phyloP scores from a whole-genome alignment of 2,113 vertebrate genomes.

The Dromiciops gliroides region DNA sequence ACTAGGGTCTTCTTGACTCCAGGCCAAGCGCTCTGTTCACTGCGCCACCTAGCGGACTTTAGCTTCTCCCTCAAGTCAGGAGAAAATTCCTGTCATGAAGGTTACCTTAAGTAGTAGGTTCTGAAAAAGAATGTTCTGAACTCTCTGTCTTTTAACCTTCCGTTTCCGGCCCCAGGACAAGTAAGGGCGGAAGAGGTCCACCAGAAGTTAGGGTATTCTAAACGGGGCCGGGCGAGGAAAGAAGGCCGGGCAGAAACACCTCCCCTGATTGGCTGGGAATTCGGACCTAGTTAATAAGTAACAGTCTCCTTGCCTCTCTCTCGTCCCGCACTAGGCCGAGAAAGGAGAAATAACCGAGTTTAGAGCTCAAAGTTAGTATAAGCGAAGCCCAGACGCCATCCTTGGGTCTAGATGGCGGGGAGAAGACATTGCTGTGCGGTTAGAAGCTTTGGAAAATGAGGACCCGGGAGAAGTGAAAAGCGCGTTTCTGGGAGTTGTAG shows the following conservation, averaged over 20 bases:
- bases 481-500: background rate
- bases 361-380: background rate
- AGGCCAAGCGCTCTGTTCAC: background rate
- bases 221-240: background rate
- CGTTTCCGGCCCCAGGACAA: background rate
- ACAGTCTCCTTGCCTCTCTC: background rate
- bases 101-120: fast-evolving
- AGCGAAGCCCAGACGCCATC: background rate
- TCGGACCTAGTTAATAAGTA: background rate
- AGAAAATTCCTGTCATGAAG: background rate
- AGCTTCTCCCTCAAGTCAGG: background rate
- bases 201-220: background rate
- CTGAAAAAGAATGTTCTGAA: background rate
- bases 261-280: background rate
- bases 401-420: background rate
- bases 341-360: background rate
- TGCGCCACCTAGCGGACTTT: background rate
- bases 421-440: background rate
- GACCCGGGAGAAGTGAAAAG: background rate
- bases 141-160: background rate
- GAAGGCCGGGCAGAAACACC: background rate
- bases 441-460: background rate
- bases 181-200: background rate
- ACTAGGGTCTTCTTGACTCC: background rate
- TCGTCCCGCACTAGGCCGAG: background rate